Base-by-base conservation (phyloP, 2,888 invertebrate species). In the Mycalesis mineus region DNA sequence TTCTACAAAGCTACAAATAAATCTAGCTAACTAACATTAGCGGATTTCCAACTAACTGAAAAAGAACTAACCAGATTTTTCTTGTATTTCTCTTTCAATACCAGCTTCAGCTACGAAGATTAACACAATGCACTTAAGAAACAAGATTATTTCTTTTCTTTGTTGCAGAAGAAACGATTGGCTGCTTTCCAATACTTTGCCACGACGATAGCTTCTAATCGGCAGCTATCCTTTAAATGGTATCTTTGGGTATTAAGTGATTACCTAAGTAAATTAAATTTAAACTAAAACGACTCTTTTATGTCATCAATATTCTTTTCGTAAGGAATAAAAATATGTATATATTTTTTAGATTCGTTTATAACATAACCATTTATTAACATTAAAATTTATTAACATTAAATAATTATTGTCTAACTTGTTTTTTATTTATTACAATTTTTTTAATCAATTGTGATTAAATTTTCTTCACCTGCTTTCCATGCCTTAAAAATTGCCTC, bases 131-230 rank as follows among this genome's bases (percentile, higher is more conserved):
- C 57, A 62, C 52, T 60, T 57, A 60, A 60, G 60, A 55, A 62
- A 57, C 57, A 55, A 62, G 57, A 60, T n/a, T 60, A 60, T 62
- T 62, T 62, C 62, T 57, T 62, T 62, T 60, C 62, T 60, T 59
- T 63, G 61, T 59, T 62, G 53, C 64, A 51, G 55, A 62, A 58
- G 55, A 58, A 61, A 51, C 61, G 58, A 66, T 63, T 66, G 65
- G 67, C 61, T 60, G 60, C 47, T 60, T 60, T 65, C 67, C 67
- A 66, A 65, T 64, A 64, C 63, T 66, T 65, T 61, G 57, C 58
- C 57, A 62, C 57, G 55, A 53, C 60, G 64, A 64, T 64, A 64
- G 62, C 22, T 63, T 64, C 63, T 65, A 67, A 67, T 68, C 66
- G 64, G 58, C 59, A 65, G 55, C 59, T 66, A 56, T 54, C 44